Conservation (phyloP, 2,797 vertebrate genomes). For the Oreortyx pictus region DNA sequence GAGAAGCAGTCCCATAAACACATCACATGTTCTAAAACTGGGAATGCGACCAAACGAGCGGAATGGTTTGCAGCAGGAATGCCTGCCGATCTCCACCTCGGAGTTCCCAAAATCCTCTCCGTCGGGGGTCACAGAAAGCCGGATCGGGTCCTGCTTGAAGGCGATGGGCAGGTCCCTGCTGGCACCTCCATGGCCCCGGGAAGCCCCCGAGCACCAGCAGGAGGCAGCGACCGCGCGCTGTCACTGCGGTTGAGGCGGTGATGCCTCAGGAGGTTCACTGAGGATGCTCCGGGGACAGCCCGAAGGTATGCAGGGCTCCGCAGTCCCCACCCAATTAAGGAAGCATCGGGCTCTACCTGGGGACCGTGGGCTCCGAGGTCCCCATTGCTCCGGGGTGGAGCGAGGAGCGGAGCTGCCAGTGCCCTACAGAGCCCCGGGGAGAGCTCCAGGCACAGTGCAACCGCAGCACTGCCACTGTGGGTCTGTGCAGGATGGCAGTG, state of each 20-base stretch:
- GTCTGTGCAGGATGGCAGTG: accelerated
- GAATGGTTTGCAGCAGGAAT: neutral
- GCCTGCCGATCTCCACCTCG: neutral
- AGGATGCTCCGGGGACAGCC: neutral
- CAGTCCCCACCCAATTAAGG: neutral
- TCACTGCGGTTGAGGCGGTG: accelerated
- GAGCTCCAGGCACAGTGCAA: accelerated
- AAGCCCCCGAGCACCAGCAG: neutral
- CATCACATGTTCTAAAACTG: neutral
- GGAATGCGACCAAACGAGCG: neutral
- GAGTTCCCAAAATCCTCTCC: neutral
- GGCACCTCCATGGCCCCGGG: neutral
- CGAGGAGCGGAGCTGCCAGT: accelerated
- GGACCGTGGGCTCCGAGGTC: accelerated
- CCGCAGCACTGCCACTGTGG: accelerated
- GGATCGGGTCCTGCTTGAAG: neutral
- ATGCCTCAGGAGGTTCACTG: neutral
- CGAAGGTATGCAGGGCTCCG: neutral
- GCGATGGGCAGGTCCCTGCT: neutral
- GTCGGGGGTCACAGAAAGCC: accelerated
- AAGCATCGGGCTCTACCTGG: accelerated
- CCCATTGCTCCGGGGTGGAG: accelerated
- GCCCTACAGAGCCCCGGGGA: neutral
- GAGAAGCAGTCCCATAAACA: neutral
- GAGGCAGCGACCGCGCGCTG: neutral